Conservation (phyloP, 2,113 vertebrate species). For the Gadus chalcogrammus region DNA sequence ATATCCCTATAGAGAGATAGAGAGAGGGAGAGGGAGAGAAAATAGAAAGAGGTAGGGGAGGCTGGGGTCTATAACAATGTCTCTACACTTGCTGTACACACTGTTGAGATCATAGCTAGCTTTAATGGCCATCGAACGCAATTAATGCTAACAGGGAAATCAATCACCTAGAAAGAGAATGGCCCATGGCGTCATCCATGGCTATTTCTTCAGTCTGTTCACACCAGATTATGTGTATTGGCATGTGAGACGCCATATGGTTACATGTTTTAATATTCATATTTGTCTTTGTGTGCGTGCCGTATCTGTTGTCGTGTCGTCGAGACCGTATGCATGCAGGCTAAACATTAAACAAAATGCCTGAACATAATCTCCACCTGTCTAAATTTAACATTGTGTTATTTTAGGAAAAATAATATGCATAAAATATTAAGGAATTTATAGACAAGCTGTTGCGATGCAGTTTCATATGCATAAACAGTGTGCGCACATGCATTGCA, state of each 20-base stretch:
- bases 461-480: too few species aligned
- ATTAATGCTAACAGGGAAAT: constrained; percentile 84
- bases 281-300: not conserved
- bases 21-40: constrained; percentile 59
- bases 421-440: too few species aligned
- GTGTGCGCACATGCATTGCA: too few species aligned
- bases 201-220: not conserved
- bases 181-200: constrained; percentile 7
- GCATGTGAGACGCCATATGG: not conserved
- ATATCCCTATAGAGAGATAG: too few species aligned
- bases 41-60: constrained; percentile 48
- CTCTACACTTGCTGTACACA: constrained; percentile 71
- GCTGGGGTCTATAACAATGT: too few species aligned
- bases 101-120: constrained; percentile 77
- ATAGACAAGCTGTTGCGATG: too few species aligned
- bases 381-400: too few species aligned
- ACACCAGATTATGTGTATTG: not conserved
- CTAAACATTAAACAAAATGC: too few species aligned
- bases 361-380: too few species aligned
- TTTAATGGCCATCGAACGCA: constrained; percentile 84
- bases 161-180: constrained; percentile 73
- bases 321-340: not conserved
- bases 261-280: not conserved
- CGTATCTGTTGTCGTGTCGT: not conserved
- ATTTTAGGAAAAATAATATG: too few species aligned